Evolutionary conservation across 2,113 vertebrate species (phyloP), one percentile per base, ranked within the genome.

Genomic region (Elgaria multicarinata): DNA sequence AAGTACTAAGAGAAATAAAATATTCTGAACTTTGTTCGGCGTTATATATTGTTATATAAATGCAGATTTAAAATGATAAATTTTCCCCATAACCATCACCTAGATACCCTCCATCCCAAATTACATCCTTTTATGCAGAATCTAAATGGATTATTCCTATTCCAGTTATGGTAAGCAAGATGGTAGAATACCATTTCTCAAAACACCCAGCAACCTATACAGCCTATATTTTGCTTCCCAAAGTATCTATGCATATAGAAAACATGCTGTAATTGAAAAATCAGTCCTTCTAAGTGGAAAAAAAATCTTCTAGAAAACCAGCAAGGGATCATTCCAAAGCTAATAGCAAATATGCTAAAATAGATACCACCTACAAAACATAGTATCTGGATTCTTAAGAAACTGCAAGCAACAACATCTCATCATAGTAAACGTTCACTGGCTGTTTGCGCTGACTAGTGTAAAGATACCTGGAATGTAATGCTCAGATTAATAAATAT

Each of bases 181-280:
- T 83, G 46, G 72, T 33, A 77, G 46, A 31, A 83, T 69, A 55
- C n/a, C 14, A 78, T 39, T 83, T 82, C 20, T 83, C 71, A 82
- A 87, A 87, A 44, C 58, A 77, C 28, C 28, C 64, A 55, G 46
- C 9, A 83, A 31, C 0, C 1, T 1, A 20, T 79, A 0, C 2
- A 0, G 24, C 64, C 66, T 31, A 9, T 24, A 0, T 0, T 72
- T 90, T 26, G 58, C 2, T 87, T 71, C 28, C 44, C 0, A 1
- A 42, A 75, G 46, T 69, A 10, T 85, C 50, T 55, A 88, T 33
- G 36, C 0, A 13, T 12, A 0, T 5, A 85, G 0, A 0, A 24
- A 3, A 0, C 1, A 1, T 12, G 0, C 1, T 0, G 71, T 71
- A 36, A 0, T 58, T 0, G 42, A n/a, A 36, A 87, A 88, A 86